Evolutionary conservation across 2,797 vertebrate genomes (phyloP).

Genomic region (Chaetophractus vellerosus): DNA sequence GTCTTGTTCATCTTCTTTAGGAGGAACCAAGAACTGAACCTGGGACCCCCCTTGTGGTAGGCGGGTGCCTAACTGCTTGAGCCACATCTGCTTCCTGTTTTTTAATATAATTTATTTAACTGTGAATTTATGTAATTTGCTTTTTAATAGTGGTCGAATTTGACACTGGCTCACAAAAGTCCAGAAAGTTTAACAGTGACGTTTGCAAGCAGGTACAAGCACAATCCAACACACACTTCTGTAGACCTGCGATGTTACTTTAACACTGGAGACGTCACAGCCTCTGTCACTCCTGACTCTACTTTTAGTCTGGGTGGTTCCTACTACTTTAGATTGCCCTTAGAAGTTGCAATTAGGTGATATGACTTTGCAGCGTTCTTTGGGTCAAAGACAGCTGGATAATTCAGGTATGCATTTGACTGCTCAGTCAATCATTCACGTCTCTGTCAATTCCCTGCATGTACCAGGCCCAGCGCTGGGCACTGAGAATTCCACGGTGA

Average conservation of each 20-base stretch:
- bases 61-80: too few relatives aligned
- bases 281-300: background rate
- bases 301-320: background rate
- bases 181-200: background rate
- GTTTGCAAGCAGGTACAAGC: background rate
- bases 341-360: background rate
- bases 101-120: background rate
- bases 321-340: background rate
- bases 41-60: too few relatives aligned
- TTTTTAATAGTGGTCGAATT: background rate
- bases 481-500: too few relatives aligned
- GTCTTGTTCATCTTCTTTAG: too few relatives aligned
- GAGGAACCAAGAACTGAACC: too few relatives aligned
- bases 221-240: accelerated
- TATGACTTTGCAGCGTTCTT: background rate
- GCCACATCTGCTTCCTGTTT: too few relatives aligned
- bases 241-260: background rate
- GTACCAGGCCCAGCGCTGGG: background rate
- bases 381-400: background rate
- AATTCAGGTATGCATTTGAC: background rate
- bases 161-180: background rate
- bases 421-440: background rate
- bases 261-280: background rate
- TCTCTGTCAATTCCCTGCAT: background rate
- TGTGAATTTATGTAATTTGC: background rate